Base-by-base conservation (phyloP, 2,888 invertebrate genomes). In the Trachelus tabidus region DNA sequence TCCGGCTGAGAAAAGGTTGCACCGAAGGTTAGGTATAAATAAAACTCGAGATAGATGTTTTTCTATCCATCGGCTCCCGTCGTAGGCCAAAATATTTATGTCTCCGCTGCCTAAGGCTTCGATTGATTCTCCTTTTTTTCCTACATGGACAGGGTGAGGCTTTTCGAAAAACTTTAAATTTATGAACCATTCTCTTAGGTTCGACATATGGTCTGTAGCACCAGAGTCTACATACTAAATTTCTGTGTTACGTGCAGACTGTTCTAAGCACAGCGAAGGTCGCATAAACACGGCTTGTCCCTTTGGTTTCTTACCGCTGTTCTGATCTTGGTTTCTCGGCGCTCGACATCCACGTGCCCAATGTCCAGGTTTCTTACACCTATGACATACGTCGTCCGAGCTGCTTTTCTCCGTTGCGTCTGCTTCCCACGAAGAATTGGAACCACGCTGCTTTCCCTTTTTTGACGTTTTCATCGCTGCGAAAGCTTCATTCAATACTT, bases 11-110 rank as follows among this genome's bases (percentile, higher is more conserved):
- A 75, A 75, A 12, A 75, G 15, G 69, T 75, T 75, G 34, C 76
- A 37, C 75, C 69, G 37, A 40, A 56, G 34, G 3, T 71, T 77
- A 30, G 83, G 83, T 11, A 83, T 81, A 71, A 77, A 81, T 33
- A 84, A 76, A 3, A 81, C 84, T 68, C 83, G 79, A 6, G 79
- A 78, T 12, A 79, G 76, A 77, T 79, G 79, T 68, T 82, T 85
- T 56, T 69, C 73, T 37, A 69, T 37, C 82, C 84, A 84, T 0
- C 68, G 76, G 12, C 76, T 78, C 76, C 80, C 80, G 75, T 83
- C 79, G 77, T 77, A 83, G 12, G 79, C 75, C 40, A 81, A 73
- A 34, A 84, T 78, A 76, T 82, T 68, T 30, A 83, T 79, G 71
- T 81, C 76, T 11, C 81, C 68, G 12, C 12, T 75, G 11, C 68